Base-by-base conservation (phyloP, 2,797 vertebrate genomes). In the Helicolenus hilgendorfi region DNA sequence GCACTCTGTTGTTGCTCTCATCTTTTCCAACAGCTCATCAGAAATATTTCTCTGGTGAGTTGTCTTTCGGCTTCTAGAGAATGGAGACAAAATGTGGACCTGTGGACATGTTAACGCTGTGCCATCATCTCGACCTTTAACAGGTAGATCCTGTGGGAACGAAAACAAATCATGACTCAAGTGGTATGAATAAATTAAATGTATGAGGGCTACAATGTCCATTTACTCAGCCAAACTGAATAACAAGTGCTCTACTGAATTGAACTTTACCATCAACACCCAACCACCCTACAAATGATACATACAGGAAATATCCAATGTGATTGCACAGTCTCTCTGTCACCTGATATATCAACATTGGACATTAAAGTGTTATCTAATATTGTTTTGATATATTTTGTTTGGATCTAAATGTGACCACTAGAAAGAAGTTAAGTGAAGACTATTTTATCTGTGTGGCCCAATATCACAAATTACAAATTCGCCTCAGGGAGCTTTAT, bases 11-110 rank as follows among this genome's bases (percentile, higher is more conserved):
- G 22, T 41, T 41, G 56, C 69, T 71, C 58, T 77, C 65, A 81
- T 79, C 53, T 81, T 87, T 78, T 82, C 60, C 13, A 73, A 65
- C 68, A 63, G 41, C 75, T 88, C 62, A 77, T 84, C 81, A 63
- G 70, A 45, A 53, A n/a, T 72, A 77, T 72, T 63, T n/a, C 74
- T 71, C 73, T 31, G 22, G 64, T 38, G 36, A 77, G 60, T 67
- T 83, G 76, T 83, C 18, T 74, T 36, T 79, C 9, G 68, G 58
- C 27, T 56, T 59, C 58, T 76, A 36, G 41, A 86, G 24, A 81
- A 72, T 77, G n/a, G 24, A 89, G 74, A 78, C 41, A 75, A 45
- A 45, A 62, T 86, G 26, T 73, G 58, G 22, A 5, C 35, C 5
- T 24, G 22, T 55, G 36, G 41, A 79, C 63, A 38, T 60, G 59